phyloP scores from a whole-genome alignment of 2,113 vertebrate species.

The Lampris megalopsis region DNA sequence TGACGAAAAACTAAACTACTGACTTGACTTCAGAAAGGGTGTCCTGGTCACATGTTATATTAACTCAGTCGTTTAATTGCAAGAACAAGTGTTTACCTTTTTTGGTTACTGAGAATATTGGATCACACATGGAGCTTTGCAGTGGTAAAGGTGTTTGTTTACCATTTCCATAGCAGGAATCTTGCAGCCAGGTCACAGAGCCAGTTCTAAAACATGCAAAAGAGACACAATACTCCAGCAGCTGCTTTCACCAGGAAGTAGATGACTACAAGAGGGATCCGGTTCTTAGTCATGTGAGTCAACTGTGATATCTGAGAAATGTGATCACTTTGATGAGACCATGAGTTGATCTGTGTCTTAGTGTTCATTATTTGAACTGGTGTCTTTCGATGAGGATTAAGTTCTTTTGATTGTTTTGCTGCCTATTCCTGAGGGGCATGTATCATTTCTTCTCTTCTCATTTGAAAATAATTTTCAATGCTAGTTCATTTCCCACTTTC shows the following conservation, averaged over 20 bases:
- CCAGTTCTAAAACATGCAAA: background rate
- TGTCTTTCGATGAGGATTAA: too few species aligned
- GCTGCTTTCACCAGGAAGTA: background rate
- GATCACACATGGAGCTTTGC: background rate
- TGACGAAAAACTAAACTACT: constrained; percentile 36
- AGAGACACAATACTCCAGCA: background rate
- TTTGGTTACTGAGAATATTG: background rate
- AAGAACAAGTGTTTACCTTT: background rate
- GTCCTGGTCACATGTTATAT: background rate
- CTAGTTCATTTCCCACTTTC: background rate
- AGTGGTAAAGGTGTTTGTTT: background rate
- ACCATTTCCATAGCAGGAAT: background rate
- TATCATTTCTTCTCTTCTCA: too few species aligned
- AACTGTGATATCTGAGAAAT: background rate
- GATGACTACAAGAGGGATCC: background rate
- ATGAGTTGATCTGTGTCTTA: background rate
- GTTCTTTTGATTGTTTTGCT: background rate
- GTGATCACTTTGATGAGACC: background rate
- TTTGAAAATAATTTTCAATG: background rate
- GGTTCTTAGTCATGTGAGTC: background rate
- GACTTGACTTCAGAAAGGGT: constrained; percentile 12
- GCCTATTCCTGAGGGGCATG: background rate
- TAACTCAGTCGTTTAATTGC: background rate
- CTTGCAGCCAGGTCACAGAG: background rate
- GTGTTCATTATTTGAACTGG: too few species aligned